A percentile compares a stretch with the other conserved stretches of the same genome.
These are phyloP conservation scores for Sipha flava DNA, from an alignment of 1,140 invertebrate species.

Conservation along the genomic window DNA sequence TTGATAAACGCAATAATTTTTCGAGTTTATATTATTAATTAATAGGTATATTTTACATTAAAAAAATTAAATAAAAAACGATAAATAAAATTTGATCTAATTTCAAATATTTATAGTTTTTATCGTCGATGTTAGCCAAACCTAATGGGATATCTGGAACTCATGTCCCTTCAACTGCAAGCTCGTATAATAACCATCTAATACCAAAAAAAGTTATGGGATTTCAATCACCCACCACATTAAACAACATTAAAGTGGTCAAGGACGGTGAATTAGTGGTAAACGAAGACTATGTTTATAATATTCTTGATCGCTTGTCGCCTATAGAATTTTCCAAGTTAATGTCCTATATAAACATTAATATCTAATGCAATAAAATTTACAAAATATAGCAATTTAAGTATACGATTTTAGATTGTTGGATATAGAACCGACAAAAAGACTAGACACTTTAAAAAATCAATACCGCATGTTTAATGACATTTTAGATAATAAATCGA, in stretches of 20 bases:
- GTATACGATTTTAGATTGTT: neutral
- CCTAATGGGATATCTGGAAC: neutral
- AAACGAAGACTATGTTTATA: neutral
- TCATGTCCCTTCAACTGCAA: neutral
- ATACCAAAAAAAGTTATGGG: neutral
- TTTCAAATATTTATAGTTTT: neutral
- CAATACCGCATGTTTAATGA: neutral
- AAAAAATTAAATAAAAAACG: no score
- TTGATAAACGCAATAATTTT: no score
- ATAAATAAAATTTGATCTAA: no score
- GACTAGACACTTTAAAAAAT: neutral
- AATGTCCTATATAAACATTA: neutral
- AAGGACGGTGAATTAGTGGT: no score
- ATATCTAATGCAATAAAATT: neutral
- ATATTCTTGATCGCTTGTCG: neutral
- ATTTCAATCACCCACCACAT: neutral
- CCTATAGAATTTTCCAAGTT: neutral
- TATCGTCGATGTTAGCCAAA: neutral
- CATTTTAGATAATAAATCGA: neutral
- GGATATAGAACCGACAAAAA: neutral
- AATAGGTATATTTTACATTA: no score
- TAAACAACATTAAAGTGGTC: neutral
- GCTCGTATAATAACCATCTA: neutral
- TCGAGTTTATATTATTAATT: no score
- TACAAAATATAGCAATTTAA: no score